Conservation (phyloP, 2,888 invertebrate species). For the Acleris cristana region DNA sequence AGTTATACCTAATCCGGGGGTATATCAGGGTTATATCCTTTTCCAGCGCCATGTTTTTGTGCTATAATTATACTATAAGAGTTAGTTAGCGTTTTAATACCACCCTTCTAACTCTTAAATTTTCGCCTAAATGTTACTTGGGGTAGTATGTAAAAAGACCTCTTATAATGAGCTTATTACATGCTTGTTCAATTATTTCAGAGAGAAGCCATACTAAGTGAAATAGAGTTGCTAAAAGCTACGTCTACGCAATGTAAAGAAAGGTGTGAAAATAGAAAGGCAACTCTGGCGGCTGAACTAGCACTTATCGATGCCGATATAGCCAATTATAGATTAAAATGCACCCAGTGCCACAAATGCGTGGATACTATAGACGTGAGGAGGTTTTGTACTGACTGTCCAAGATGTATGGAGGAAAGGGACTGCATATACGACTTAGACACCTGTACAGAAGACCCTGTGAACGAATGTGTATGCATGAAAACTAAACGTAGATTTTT, state of each 20-base stretch:
- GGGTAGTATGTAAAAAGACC: neutral
- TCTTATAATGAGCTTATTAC: neutral
- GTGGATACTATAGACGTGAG: slow-evolving; percentile 63
- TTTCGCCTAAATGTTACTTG: no score
- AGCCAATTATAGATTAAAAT: slow-evolving; percentile 50
- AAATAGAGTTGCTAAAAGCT: slow-evolving; percentile 60
- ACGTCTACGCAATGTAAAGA: slow-evolving; percentile 59
- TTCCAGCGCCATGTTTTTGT: no score
- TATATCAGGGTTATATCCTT: no score
- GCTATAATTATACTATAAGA: no score
- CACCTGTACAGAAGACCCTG: slow-evolving; percentile 55
- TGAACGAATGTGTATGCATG: slow-evolving; percentile 67
- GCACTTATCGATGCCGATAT: slow-evolving; percentile 57
- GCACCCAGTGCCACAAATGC: slow-evolving; percentile 60
- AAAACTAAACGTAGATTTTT: slow-evolving; percentile 66
- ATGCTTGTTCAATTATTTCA: slow-evolving; percentile 46
- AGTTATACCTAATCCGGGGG: no score
- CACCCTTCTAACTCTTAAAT: no score
- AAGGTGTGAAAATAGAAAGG: slow-evolving; percentile 61
- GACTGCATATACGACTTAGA: slow-evolving; percentile 57
- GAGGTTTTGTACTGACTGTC: slow-evolving; percentile 68
- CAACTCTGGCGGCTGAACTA: slow-evolving; percentile 55
- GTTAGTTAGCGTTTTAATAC: no score
- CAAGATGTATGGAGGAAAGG: slow-evolving; percentile 59
- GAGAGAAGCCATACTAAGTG: slow-evolving; percentile 60